Conservation (phyloP, 2,888 invertebrate species). For the Cataglyphis altisquamis region DNA sequence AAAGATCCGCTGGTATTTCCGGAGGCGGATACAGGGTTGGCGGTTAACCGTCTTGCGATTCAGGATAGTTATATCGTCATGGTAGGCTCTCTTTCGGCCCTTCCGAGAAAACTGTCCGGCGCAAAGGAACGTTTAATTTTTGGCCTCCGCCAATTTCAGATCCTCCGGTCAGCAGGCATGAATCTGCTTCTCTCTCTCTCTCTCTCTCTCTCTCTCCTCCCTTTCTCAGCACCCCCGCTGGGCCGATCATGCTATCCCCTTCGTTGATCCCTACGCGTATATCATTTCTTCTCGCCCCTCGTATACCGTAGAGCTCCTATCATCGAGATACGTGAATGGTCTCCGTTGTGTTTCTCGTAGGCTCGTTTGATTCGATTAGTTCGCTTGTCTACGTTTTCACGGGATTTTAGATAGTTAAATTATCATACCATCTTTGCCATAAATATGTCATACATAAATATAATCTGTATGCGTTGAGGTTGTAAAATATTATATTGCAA, state of each 20-base stretch:
- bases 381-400: conserved; percentile 23
- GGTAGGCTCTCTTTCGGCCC: conserved; percentile 38
- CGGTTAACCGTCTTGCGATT: conserved; percentile 61
- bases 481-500: background rate
- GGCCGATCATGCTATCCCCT: conserved; percentile 44
- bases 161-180: conserved; percentile 44
- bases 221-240: conserved; percentile 42
- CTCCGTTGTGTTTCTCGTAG: conserved; percentile 16
- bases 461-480: background rate
- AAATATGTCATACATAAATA: background rate
- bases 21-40: conserved; percentile 46
- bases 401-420: background rate
- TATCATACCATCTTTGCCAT: background rate
- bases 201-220: background rate
- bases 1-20: conserved; percentile 54
- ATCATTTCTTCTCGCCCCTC: conserved; percentile 36
- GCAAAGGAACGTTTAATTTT: conserved; percentile 73
- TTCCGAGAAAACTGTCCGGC: conserved; percentile 66
- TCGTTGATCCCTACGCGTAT: conserved; percentile 29
- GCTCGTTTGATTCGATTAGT: conserved; percentile 26
- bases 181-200: background rate
- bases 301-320: background rate
- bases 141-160: conserved; percentile 66
- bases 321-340: conserved; percentile 31
- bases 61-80: conserved; percentile 62